phyloP scores from a whole-genome alignment of 2,797 vertebrate species.

The Sandelia bainsii region DNA sequence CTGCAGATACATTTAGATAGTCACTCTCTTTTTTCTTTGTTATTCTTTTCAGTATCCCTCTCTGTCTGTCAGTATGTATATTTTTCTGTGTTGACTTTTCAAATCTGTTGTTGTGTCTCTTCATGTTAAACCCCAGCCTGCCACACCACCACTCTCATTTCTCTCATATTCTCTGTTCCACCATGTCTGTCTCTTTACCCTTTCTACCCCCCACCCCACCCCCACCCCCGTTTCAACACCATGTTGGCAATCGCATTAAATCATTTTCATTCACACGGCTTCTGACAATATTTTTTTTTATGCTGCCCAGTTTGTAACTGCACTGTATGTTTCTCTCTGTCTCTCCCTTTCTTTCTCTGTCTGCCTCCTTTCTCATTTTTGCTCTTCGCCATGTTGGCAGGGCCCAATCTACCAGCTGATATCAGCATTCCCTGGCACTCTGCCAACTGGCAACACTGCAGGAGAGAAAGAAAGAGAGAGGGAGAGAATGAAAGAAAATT shows the following conservation, averaged over 20 bases:
- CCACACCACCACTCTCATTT: conserved; percentile 56
- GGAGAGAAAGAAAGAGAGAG: conserved; percentile 77
- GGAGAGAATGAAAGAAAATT: conserved; percentile 83
- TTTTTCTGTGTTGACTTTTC: conserved; percentile 55
- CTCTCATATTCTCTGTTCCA: conserved; percentile 58
- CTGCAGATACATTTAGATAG: conserved; percentile 54
- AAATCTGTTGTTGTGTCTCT: conserved; percentile 56
- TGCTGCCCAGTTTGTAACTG: conserved; percentile 69
- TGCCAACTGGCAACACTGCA: conserved; percentile 87
- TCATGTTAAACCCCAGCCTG: conserved; percentile 54
- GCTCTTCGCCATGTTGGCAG: conserved; percentile 87
- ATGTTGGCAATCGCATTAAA: conserved; percentile 76
- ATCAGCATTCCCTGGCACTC: conserved; percentile 90
- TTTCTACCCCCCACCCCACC: conserved; percentile 18
- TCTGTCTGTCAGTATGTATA: conserved; percentile 26
- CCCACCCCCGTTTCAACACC: conserved; percentile 40
- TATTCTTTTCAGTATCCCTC: conserved; percentile 3
- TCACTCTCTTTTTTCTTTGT: conserved; percentile 5
- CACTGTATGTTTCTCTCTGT: conserved; percentile 60
- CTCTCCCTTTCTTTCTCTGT: conserved; percentile 59
- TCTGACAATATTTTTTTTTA: conserved; percentile 59
- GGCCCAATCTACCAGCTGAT: conserved; percentile 90
- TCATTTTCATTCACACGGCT: conserved; percentile 70
- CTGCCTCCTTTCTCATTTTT: conserved; percentile 76
- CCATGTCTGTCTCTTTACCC: conserved; percentile 49